phyloP scores from a whole-genome alignment of 2,888 invertebrate species.

The Eupeodes latifasciatus region DNA sequence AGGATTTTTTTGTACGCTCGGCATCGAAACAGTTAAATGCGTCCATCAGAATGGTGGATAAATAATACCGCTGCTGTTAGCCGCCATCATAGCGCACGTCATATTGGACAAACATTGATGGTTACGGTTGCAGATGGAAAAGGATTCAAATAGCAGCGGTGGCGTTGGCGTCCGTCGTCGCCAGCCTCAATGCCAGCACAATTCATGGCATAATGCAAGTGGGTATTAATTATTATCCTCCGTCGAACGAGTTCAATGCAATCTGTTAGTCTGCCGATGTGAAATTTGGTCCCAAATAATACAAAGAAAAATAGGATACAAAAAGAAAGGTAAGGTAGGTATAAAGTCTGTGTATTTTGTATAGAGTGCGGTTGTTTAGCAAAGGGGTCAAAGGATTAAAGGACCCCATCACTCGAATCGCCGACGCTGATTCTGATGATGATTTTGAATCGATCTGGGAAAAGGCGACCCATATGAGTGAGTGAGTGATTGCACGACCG shows the following conservation, averaged over 20 bases:
- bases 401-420: background rate
- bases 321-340: background rate
- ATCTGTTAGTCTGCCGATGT: constrained; percentile 26
- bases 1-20: constrained; percentile 44
- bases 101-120: constrained; percentile 71
- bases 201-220: constrained; percentile 52
- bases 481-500: constrained; percentile 40
- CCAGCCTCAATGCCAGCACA: constrained; percentile 22
- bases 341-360: background rate
- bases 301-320: too few relatives aligned
- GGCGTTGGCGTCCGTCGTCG: background rate
- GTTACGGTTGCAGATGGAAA: constrained; percentile 43
- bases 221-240: constrained; percentile 66
- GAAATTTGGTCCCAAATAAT: background rate
- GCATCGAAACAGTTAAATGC: constrained; percentile 38
- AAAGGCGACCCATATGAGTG: background rate
- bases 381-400: constrained; percentile 13
- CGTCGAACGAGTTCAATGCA: constrained; percentile 36
- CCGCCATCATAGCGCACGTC: constrained; percentile 47
- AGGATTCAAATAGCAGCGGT: background rate
- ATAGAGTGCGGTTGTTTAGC: background rate
- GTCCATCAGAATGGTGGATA: constrained; percentile 42
- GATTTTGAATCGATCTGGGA: constrained; percentile 18
- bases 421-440: background rate
- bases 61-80: constrained; percentile 42